Percentiles rank a stretch among this genome's conserved stretches.
Evolutionary conservation across 2,113 vertebrate species (phyloP).

Genomic region (Regulus satrapa): DNA sequence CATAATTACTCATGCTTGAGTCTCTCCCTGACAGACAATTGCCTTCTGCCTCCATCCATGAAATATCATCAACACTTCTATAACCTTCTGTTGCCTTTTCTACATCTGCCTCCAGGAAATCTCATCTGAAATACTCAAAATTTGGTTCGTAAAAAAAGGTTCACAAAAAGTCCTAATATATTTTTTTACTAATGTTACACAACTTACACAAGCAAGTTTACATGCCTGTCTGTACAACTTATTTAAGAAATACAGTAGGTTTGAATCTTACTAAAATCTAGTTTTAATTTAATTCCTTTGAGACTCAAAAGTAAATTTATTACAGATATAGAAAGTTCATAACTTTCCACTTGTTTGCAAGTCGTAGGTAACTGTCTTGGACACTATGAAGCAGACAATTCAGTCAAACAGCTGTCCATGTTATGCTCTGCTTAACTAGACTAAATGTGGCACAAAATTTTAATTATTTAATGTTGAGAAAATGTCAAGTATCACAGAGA

Average conservation of each 20-base stretch:
- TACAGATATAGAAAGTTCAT: background rate
- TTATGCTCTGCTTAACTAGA: background rate
- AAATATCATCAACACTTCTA: background rate
- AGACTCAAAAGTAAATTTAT: background rate
- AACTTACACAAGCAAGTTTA: background rate
- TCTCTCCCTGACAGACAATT: background rate
- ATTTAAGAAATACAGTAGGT: background rate
- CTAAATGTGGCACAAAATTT: background rate
- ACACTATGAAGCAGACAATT: background rate
- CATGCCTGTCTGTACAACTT: background rate
- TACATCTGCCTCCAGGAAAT: background rate
- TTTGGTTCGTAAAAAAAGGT: background rate
- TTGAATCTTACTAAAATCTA: background rate
- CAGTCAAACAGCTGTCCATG: background rate
- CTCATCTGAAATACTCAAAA: background rate
- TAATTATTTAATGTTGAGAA: conserved; percentile 36
- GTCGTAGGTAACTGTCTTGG: background rate
- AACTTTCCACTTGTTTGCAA: background rate
- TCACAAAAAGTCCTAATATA: background rate
- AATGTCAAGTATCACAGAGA: background rate
- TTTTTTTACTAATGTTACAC: background rate
- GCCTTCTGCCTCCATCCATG: background rate
- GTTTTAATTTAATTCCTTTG: background rate
- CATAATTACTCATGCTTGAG: background rate
- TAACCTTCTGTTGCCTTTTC: background rate